A percentile compares a stretch with the other conserved stretches of the same genome.
Evolutionary conservation across 92 coral and sea anemone species (phyloP).

Genomic region (Bergia puertoricense): DNA sequence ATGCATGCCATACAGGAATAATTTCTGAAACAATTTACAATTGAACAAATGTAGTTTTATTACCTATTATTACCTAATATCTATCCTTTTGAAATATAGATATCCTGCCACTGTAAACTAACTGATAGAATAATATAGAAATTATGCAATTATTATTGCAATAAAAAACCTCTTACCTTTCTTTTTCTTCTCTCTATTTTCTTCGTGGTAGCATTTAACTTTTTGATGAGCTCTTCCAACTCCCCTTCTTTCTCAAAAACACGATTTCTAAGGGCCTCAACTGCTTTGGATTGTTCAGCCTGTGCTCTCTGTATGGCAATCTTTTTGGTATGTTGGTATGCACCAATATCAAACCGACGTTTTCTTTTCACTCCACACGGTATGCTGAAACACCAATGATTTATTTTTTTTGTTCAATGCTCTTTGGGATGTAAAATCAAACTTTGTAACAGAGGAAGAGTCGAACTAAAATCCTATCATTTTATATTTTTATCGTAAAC

Average conservation of each 20-base stretch:
- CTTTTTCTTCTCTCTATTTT: conserved; percentile 36
- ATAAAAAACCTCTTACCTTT: conserved; percentile 40
- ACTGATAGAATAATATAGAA: conserved; percentile 25
- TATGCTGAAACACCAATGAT: conserved; percentile 47
- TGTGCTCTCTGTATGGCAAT: conserved; percentile 41
- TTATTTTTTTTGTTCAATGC: conserved; percentile 44
- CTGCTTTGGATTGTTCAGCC: conserved; percentile 45
- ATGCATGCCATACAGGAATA: conserved; percentile 15
- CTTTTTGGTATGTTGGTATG: conserved; percentile 48
- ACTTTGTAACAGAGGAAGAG: conserved; percentile 38
- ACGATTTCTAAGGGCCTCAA: conserved; percentile 32
- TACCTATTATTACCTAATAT: background rate
- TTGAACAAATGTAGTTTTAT: conserved; percentile 26
- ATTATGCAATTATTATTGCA: conserved; percentile 27
- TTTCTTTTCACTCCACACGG: conserved; percentile 39
- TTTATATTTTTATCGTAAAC: conserved; percentile 29
- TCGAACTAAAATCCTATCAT: conserved; percentile 45
- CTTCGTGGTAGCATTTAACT: conserved; percentile 16
- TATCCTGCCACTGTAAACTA: conserved; percentile 41
- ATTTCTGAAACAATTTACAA: conserved; percentile 31
- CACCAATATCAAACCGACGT: conserved; percentile 38
- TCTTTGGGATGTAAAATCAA: conserved; percentile 42
- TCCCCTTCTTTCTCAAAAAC: conserved; percentile 33
- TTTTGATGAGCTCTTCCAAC: conserved; percentile 43
- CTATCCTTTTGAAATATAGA: conserved; percentile 29